A percentile compares a stretch with the other conserved stretches of the same genome.
Conservation (phyloP, 1,140 invertebrate species). For the Pachyrhynchus sulphureomaculatus region DNA sequence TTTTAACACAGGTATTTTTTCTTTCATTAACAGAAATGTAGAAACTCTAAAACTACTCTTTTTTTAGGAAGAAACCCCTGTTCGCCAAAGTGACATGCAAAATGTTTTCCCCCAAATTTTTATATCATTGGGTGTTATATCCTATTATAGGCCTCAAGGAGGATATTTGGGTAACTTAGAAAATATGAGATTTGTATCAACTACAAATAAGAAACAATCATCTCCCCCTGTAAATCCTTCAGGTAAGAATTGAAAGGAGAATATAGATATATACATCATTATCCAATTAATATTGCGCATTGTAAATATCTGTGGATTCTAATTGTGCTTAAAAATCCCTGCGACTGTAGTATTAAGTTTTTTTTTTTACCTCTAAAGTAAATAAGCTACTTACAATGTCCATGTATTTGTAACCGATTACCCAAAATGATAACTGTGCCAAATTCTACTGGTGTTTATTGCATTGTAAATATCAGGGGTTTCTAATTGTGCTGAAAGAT, state of each 20-base stretch:
- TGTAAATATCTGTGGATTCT: not conserved
- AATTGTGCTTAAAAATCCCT: too few species aligned
- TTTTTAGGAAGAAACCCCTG: constrained; percentile 7
- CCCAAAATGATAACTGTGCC: too few species aligned
- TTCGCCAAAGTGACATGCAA: constrained; percentile 5
- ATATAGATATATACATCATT: not conserved
- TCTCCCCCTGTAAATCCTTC: not conserved
- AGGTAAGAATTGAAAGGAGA: not conserved
- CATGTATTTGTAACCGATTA: too few species aligned
- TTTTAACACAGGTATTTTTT: constrained; percentile 6
- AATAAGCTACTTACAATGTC: too few species aligned
- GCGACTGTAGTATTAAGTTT: too few species aligned
- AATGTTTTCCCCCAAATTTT: constrained; percentile 26
- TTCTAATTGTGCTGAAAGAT: too few species aligned
- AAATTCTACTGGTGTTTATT: too few species aligned
- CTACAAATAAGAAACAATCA: not conserved
- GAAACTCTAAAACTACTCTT: not conserved
- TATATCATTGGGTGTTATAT: constrained; percentile 23
- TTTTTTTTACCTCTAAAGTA: too few species aligned
- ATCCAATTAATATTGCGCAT: not conserved
- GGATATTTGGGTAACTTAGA: constrained; percentile 4
- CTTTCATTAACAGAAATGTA: not conserved
- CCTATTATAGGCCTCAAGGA: constrained; percentile 2
- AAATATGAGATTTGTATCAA: constrained; percentile 16
- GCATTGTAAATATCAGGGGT: too few species aligned